A percentile compares a stretch with the other conserved stretches of the same genome.
These are phyloP conservation scores for Propsilocerus akamusi DNA, from an alignment of 1,140 invertebrate species.

Conservation along the genomic window DNA sequence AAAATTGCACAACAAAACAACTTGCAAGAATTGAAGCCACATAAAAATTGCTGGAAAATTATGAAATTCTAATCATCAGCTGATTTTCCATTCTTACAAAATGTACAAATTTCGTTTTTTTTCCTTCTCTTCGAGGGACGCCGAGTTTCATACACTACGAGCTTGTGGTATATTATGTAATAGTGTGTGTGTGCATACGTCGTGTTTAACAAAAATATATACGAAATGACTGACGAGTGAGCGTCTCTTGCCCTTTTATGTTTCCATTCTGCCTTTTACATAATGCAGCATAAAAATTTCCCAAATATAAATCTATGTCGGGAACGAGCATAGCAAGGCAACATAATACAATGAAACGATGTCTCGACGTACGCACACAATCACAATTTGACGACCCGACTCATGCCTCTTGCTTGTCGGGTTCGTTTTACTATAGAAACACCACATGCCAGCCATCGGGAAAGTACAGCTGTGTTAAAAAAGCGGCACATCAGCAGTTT, in stretches of 20 bases:
- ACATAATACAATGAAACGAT: background rate
- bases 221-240: too few relatives aligned
- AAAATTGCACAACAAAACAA: too few relatives aligned
- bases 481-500: background rate
- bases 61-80: constrained; percentile 4
- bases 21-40: too few relatives aligned
- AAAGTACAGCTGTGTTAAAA: constrained; percentile 1
- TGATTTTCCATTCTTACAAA: constrained; percentile 3
- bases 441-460: background rate
- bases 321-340: background rate
- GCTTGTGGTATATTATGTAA: too few relatives aligned
- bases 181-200: too few relatives aligned
- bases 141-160: too few relatives aligned
- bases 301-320: background rate
- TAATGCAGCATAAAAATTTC: constrained; percentile 4
- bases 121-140: constrained; percentile 1
- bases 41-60: too few relatives aligned
- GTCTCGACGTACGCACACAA: background rate
- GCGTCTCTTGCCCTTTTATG: constrained; percentile 2
- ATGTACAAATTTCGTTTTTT: background rate
- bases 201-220: too few relatives aligned
- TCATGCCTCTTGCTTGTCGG: background rate
- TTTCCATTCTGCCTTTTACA: too few relatives aligned
- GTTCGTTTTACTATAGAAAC: background rate
- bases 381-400: too few relatives aligned